Conservation (phyloP, 1,140 invertebrate species). For the Anthonomus grandis region DNA sequence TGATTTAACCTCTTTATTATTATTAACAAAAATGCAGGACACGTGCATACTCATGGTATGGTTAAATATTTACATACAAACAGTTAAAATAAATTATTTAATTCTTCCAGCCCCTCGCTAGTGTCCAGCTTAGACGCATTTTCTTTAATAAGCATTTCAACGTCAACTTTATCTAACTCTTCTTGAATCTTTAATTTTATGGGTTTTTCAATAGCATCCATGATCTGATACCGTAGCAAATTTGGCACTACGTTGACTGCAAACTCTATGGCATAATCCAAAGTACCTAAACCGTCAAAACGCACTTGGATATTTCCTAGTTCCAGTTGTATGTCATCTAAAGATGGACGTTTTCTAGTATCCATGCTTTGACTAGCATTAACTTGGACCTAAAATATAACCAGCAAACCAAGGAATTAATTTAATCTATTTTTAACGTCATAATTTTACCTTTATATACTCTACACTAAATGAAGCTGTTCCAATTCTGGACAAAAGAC, state of each 20-base stretch:
- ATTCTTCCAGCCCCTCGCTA: constrained; percentile 49
- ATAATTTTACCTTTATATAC: constrained; percentile 58
- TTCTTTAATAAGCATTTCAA: constrained; percentile 67
- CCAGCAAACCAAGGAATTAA: constrained; percentile 1
- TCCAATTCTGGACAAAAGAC: constrained; percentile 66
- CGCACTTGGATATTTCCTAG: constrained; percentile 78
- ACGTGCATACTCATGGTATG: no score
- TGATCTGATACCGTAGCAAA: constrained; percentile 77
- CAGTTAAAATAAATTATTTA: constrained; percentile 24
- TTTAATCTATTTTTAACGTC: constrained; percentile 1
- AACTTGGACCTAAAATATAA: constrained; percentile 52
- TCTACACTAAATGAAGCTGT: constrained; percentile 71
- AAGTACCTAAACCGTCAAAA: constrained; percentile 72
- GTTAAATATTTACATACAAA: no score
- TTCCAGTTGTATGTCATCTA: constrained; percentile 72
- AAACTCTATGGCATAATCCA: constrained; percentile 77
- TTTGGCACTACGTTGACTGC: constrained; percentile 76
- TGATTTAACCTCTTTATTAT: no score
- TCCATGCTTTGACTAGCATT: constrained; percentile 72
- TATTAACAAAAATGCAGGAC: no score
- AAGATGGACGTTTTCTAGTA: constrained; percentile 64
- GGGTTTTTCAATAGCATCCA: constrained; percentile 75
- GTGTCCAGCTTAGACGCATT: constrained; percentile 63
- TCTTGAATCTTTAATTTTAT: constrained; percentile 65
- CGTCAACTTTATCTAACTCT: constrained; percentile 66